Conservation (phyloP, 1,140 invertebrate species). For the Papilio machaon region DNA sequence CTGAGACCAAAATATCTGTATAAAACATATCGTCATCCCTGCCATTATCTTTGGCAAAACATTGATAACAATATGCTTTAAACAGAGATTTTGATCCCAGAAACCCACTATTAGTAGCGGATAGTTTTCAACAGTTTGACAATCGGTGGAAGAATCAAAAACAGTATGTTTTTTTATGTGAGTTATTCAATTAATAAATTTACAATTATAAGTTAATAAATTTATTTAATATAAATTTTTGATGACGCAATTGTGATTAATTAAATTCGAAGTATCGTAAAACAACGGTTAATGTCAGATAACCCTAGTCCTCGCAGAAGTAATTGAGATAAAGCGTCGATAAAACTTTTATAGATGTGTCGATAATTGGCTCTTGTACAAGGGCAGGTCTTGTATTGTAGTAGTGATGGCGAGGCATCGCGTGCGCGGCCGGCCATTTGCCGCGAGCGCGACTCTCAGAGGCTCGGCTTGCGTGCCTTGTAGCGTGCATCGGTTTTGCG, state of each 20-base stretch:
- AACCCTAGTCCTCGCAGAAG: conserved; percentile 3
- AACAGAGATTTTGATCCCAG: too few relatives aligned
- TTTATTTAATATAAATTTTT: not conserved
- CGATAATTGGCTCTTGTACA: conserved; percentile 12
- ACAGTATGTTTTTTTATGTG: too few relatives aligned
- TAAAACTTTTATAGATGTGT: conserved; percentile 8
- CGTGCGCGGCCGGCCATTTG: conserved; percentile 64
- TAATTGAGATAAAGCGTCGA: not conserved
- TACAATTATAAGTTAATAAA: too few relatives aligned
- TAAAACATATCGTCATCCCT: too few relatives aligned
- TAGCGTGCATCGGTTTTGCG: conserved; percentile 61
- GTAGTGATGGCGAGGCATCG: conserved; percentile 41
- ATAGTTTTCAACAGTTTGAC: too few relatives aligned
- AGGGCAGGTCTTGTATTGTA: not conserved
- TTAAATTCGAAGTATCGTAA: not conserved
- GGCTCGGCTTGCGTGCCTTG: conserved; percentile 61
- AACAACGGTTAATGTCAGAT: not conserved
- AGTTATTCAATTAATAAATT: too few relatives aligned
- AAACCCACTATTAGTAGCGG: too few relatives aligned
- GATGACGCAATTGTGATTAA: not conserved
- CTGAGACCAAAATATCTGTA: too few relatives aligned
- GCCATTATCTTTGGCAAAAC: too few relatives aligned
- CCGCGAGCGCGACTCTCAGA: conserved; percentile 49
- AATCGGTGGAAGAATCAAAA: too few relatives aligned
- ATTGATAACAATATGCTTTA: too few relatives aligned